Percentiles rank a stretch among this genome's conserved stretches.
These are phyloP conservation scores for Vanacampus margaritifer DNA, from an alignment of 2,113 vertebrate genomes.

Conservation along the genomic window DNA sequence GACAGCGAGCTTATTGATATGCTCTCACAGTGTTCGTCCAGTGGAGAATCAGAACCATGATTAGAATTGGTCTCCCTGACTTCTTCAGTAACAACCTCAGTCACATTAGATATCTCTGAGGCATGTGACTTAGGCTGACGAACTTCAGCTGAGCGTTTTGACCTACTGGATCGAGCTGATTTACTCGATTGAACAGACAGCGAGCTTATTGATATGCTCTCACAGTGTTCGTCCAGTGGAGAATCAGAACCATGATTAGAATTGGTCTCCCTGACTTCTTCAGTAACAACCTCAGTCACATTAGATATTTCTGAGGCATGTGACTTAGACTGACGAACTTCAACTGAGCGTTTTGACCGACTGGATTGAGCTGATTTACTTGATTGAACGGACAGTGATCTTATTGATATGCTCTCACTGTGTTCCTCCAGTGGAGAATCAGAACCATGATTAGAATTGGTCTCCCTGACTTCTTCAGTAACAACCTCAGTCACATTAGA, in stretches of 20 bases:
- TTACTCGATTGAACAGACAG: slow-evolving; percentile 37
- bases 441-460: too few species aligned
- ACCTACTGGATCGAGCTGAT: slow-evolving; percentile 42
- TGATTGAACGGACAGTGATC: slow-evolving; percentile 41
- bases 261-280: too few species aligned
- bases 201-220: slow-evolving; percentile 37
- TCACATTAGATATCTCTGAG: slow-evolving; percentile 12
- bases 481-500: not conserved
- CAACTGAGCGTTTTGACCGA: slow-evolving; percentile 38
- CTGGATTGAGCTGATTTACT: slow-evolving; percentile 42
- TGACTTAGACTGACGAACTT: slow-evolving; percentile 34
- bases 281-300: not conserved
- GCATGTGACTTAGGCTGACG: slow-evolving; percentile 25
- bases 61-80: too few species aligned
- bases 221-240: slow-evolving; percentile 5
- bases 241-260: not conserved
- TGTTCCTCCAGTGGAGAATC: slow-evolving; percentile 11
- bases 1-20: slow-evolving; percentile 45
- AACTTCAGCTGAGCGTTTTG: slow-evolving; percentile 42
- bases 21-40: slow-evolving; percentile 14
- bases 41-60: not conserved
- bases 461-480: not conserved
- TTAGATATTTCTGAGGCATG: slow-evolving; percentile 15
- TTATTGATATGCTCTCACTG: slow-evolving; percentile 26
- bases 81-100: slow-evolving; percentile 3